Evolutionary conservation across 2,113 vertebrate species (phyloP).

Genomic region (Eulacestoma nigropectus): DNA sequence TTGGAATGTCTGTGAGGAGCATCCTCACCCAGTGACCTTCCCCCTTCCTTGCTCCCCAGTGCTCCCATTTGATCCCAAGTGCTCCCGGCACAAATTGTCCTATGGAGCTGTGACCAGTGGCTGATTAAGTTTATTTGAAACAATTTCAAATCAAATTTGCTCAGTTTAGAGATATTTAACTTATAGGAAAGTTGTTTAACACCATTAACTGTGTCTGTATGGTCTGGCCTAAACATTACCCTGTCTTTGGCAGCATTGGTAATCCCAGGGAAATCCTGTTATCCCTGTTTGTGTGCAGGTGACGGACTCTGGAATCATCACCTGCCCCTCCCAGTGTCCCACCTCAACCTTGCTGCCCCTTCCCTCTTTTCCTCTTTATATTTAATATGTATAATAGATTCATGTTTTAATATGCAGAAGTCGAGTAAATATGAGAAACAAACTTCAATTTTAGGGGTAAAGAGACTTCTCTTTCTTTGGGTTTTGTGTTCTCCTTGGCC

Average conservation of each 20-base stretch:
- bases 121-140: neutral
- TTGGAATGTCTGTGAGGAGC: neutral
- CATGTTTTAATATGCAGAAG: too few relatives aligned
- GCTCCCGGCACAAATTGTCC: neutral
- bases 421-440: neutral
- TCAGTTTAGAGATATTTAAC: neutral
- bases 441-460: neutral
- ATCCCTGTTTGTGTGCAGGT: neutral
- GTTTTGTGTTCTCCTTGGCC: neutral
- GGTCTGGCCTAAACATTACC: neutral
- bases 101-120: neutral
- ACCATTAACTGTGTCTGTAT: neutral
- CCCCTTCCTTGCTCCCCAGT: neutral
- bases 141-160: neutral
- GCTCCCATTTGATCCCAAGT: neutral
- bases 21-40: neutral
- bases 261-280: neutral
- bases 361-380: neutral
- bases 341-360: neutral
- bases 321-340: neutral
- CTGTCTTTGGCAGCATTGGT: neutral
- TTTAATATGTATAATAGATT: rapidly evolving
- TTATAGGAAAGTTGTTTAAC: neutral
- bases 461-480: neutral
- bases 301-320: neutral